Evolutionary conservation across 2,113 vertebrate genomes (phyloP).

Genomic region (Lota lota): DNA sequence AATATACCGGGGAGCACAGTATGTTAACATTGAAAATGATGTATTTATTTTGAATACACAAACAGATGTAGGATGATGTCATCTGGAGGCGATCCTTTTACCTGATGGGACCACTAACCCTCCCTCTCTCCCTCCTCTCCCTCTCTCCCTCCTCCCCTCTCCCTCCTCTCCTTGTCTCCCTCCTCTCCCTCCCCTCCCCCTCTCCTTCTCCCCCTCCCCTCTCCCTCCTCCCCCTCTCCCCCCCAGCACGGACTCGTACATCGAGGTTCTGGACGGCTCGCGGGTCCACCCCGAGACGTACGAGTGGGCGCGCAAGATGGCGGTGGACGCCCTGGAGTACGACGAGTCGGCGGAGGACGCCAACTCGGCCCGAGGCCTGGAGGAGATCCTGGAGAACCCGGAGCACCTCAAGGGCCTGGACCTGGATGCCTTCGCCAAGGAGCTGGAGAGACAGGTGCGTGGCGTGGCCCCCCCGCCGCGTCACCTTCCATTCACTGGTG

Average conservation of each 20-base stretch:
- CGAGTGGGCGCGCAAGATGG: slow-evolving; percentile 98
- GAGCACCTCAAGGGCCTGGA: slow-evolving; percentile 96
- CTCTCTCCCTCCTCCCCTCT: too few relatives aligned
- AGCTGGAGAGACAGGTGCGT: slow-evolving; percentile 94
- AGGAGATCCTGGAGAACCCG: slow-evolving; percentile 96
- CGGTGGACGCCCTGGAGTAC: slow-evolving; percentile 93
- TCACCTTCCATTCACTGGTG: too few relatives aligned
- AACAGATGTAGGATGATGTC: too few relatives aligned
- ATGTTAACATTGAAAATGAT: too few relatives aligned
- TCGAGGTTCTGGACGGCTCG: slow-evolving; percentile 96
- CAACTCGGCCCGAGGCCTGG: slow-evolving; percentile 93
- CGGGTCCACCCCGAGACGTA: slow-evolving; percentile 97
- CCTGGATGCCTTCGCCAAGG: slow-evolving; percentile 95
- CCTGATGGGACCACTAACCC: neutral
- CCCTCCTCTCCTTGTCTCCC: too few relatives aligned
- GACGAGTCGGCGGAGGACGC: slow-evolving; percentile 98
- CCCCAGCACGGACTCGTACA: slow-evolving; percentile 95
- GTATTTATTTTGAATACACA: too few relatives aligned
- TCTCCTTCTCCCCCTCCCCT: too few relatives aligned
- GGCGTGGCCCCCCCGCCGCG: neutral
- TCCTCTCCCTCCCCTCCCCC: too few relatives aligned
- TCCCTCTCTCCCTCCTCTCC: too few relatives aligned
- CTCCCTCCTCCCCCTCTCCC: too few relatives aligned
- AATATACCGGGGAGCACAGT: too few relatives aligned
- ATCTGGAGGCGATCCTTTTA: too few relatives aligned